Evolutionary conservation across 2,113 vertebrate genomes (phyloP), one percentile per base, ranked within the genome.

Genomic region (Scopus umbretta): DNA sequence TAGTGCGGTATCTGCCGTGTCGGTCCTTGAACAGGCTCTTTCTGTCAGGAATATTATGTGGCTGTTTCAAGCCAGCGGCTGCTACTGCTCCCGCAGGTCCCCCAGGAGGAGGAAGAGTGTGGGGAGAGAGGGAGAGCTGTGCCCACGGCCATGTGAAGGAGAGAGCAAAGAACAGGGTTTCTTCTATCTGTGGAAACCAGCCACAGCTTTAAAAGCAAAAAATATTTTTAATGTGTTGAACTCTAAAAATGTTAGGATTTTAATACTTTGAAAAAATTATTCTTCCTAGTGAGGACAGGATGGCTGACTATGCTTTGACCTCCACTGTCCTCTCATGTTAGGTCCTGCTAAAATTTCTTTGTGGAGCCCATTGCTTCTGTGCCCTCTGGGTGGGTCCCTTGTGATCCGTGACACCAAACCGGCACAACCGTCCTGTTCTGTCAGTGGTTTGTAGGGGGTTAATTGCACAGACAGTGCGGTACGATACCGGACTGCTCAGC

Each of bases 31-130:
- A 93, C 82, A 76, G 63, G 45, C 75, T 75, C 80, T 40, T 78
- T 95, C 91, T 94, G 75, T 94, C 58, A 56, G 83, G 62, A 90
- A 78, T 94, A 65, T 75, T 34, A n/a, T 45, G 78, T 91, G 84
- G 70, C 73, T 91, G 70, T 84, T 94, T 32, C 16, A 75, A 94
- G 45, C 59, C 83, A 67, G 91, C 0, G 14, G 45, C 92, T 90
- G 70, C 89, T 87, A 12, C 94, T 83, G 88, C 75, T 96, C 86
- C 82, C 12, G 0, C 7, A 78, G 66, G 93, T 78, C 68, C 32
- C 53, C 13, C 27, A 36, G 74, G 55, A 95, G 82, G 38, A 83
- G 61, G 72, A 96, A 80, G 92, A 94, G 86, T 88, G 55, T 78
- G 88, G 65, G 88, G 65, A 79, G 62, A 89, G 80, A 80, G 62